Evolutionary conservation across 2,113 vertebrate genomes (phyloP).

Genomic region (Xiphorhynchus elegans): DNA sequence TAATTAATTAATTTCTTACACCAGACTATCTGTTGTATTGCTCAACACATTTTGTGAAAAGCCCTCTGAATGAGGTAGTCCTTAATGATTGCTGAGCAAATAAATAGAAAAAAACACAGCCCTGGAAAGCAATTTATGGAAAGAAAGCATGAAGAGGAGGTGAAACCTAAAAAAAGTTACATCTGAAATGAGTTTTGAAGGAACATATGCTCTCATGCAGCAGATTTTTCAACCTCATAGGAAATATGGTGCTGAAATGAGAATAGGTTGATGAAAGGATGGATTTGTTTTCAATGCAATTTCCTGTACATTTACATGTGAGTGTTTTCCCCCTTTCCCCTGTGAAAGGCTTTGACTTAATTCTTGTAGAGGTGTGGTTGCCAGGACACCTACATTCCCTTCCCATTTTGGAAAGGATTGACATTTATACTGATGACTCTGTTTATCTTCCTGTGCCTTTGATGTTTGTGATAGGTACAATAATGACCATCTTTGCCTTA

Average conservation of each 20-base stretch:
- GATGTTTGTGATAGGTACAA: background rate
- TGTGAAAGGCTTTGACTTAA: background rate
- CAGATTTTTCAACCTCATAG: constrained; percentile 65
- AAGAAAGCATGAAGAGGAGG: constrained; percentile 40
- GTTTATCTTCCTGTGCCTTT: background rate
- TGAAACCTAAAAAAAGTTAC: constrained; percentile 60
- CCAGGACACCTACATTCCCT: background rate
- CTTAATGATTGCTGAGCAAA: constrained; percentile 34
- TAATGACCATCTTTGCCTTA: background rate
- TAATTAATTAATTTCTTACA: background rate
- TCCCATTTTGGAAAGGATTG: background rate
- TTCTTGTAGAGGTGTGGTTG: background rate
- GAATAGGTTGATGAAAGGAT: constrained; percentile 56
- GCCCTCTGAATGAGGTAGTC: background rate
- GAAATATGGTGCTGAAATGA: constrained; percentile 56
- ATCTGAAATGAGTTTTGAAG: constrained; percentile 63
- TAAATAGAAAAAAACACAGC: constrained; percentile 28
- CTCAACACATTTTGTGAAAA: background rate
- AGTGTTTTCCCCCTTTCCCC: background rate
- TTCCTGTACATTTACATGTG: constrained; percentile 42
- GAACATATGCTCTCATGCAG: constrained; percentile 61
- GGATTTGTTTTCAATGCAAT: constrained; percentile 44
- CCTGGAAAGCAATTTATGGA: constrained; percentile 31
- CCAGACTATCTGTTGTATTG: background rate
- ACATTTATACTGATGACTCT: background rate